Evolutionary conservation across 2,113 vertebrate species (phyloP).

Genomic region (Eudyptes chrysolophus): DNA sequence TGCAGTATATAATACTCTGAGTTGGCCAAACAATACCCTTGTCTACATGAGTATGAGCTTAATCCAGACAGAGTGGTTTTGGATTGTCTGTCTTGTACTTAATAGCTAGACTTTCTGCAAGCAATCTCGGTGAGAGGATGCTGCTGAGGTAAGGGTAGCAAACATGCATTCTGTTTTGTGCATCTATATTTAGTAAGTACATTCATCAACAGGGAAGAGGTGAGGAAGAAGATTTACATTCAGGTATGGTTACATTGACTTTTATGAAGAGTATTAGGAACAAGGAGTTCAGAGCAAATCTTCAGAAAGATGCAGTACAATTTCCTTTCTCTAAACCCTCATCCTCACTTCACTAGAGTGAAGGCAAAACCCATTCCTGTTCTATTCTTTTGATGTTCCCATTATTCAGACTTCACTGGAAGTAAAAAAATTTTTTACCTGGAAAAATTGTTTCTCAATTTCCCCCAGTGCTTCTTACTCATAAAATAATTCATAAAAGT

Average conservation of each 20-base stretch:
- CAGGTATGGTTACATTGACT: not conserved
- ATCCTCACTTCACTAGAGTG: not conserved
- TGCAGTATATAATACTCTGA: not conserved
- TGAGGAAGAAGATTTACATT: not conserved
- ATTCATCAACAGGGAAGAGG: not conserved
- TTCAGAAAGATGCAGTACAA: not conserved
- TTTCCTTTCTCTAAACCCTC: not conserved
- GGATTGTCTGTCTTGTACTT: not conserved
- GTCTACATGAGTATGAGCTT: not conserved
- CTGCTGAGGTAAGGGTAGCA: not conserved
- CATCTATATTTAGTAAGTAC: not conserved
- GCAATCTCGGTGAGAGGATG: rapidly evolving
- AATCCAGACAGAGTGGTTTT: not conserved
- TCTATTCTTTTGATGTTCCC: not conserved
- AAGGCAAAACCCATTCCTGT: not conserved
- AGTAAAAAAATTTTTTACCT: not conserved
- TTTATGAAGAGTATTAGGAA: not conserved
- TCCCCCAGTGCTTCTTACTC: not conserved
- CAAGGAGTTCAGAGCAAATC: not conserved
- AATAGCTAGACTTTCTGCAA: not conserved
- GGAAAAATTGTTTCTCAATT: not conserved
- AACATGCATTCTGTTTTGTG: not conserved
- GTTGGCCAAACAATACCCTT: not conserved
- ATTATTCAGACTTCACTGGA: not conserved
- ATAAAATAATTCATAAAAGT: not conserved